Conservation (phyloP, 2,797 vertebrate genomes). For the Monodelphis domestica region DNA sequence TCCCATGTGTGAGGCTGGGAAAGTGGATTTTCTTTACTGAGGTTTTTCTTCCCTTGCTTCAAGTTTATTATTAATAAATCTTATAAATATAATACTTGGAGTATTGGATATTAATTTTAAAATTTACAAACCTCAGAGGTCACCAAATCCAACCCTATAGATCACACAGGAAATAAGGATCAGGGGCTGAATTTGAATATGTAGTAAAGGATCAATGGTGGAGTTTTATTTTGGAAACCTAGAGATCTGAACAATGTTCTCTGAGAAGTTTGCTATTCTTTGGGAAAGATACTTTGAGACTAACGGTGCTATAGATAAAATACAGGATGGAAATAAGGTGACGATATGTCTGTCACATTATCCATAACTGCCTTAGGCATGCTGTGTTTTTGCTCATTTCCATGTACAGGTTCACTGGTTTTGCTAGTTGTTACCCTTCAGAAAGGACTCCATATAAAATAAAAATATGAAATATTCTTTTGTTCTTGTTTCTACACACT, state of each 20-base stretch:
- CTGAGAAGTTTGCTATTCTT: not conserved
- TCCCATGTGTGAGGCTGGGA: no score
- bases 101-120: no score
- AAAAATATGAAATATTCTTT: conserved; percentile 30
- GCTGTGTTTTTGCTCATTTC: conserved; percentile 53
- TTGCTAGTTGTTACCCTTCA: not conserved
- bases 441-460: conserved; percentile 31
- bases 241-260: not conserved
- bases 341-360: conserved; percentile 36
- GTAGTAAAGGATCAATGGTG: not conserved
- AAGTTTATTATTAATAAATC: no score
- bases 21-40: no score
- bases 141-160: not conserved
- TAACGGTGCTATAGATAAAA: conserved; percentile 7
- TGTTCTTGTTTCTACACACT: conserved; percentile 20
- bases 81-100: no score
- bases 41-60: no score
- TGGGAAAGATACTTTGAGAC: conserved; percentile 13
- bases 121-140: not conserved
- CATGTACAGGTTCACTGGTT: conserved; percentile 31
- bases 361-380: conserved; percentile 33
- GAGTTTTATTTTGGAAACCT: not conserved
- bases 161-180: not conserved
- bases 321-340: conserved; percentile 29
- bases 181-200: not conserved